These are phyloP conservation scores for Lithobates sylvaticus DNA, from an alignment of 2,797 vertebrate species.

Conservation along the genomic window DNA sequence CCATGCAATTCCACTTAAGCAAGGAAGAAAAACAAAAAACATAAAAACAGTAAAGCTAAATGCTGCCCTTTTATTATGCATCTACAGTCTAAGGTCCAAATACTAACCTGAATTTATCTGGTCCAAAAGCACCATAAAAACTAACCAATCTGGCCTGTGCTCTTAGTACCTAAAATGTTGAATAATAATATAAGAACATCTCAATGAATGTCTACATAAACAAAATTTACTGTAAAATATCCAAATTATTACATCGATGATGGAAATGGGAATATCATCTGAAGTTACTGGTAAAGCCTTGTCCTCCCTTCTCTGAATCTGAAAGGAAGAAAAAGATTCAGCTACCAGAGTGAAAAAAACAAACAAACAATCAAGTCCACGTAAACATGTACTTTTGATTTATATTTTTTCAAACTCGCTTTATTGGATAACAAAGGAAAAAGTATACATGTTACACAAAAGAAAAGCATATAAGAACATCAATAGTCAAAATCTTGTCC, in stretches of 20 bases:
- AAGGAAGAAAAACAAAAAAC: slow-evolving; percentile 34
- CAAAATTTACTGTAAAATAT: background rate
- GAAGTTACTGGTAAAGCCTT: slow-evolving; percentile 58
- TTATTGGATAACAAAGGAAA: no score
- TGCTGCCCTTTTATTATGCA: background rate
- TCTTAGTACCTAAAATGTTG: slow-evolving; percentile 80
- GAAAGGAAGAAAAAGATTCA: slow-evolving; percentile 45
- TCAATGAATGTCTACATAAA: background rate
- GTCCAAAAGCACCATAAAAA: slow-evolving; percentile 88
- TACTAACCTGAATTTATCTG: slow-evolving; percentile 88
- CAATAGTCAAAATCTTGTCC: no score
- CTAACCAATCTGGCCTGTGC: slow-evolving; percentile 89
- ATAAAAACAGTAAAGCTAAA: background rate
- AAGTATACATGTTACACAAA: no score
- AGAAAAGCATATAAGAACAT: no score
- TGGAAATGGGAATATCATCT: slow-evolving; percentile 63
- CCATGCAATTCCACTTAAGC: slow-evolving; percentile 87
- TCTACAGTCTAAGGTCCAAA: background rate
- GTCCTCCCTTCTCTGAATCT: slow-evolving; percentile 77
- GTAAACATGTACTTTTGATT: no score
- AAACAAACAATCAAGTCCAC: no score
- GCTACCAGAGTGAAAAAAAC: no score
- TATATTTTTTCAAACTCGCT: no score
- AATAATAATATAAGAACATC: background rate
- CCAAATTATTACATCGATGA: slow-evolving; percentile 74